Percentiles rank a stretch among this genome's conserved stretches.
Conservation (phyloP, 2,113 vertebrate genomes). For the Arothron firmamentum region DNA sequence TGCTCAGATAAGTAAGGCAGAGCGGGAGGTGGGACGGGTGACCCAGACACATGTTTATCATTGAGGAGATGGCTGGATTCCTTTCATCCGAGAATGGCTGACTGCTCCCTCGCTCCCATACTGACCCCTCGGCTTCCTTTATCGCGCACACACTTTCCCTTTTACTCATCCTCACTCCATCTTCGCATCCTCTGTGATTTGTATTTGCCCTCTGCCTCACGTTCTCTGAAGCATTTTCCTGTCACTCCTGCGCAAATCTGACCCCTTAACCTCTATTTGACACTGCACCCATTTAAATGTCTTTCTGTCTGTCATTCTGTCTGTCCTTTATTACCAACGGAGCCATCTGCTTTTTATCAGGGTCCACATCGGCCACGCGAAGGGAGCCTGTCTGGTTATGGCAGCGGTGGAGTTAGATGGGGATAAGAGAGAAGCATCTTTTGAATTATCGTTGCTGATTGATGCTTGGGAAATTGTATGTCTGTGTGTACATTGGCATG, state of each 20-base stretch:
- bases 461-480: slow-evolving; percentile 12
- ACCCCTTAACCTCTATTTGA: slow-evolving; percentile 63
- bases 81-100: slow-evolving; percentile 84
- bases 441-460: slow-evolving; percentile 44
- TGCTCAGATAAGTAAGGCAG: slow-evolving; percentile 43
- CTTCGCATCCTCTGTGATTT: not conserved
- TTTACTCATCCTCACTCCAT: not conserved
- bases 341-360: slow-evolving; percentile 70
- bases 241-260: slow-evolving; percentile 23
- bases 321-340: slow-evolving; percentile 27
- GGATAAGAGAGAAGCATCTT: slow-evolving; percentile 17
- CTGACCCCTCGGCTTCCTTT: slow-evolving; percentile 79
- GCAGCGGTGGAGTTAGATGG: slow-evolving; percentile 26
- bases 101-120: slow-evolving; percentile 78
- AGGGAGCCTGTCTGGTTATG: slow-evolving; percentile 33
- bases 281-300: slow-evolving; percentile 41
- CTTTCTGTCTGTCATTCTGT: slow-evolving; percentile 24
- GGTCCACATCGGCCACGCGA: slow-evolving; percentile 17
- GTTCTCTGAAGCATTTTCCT: slow-evolving; percentile 19
- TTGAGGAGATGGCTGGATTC: slow-evolving; percentile 76
- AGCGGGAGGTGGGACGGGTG: slow-evolving; percentile 73
- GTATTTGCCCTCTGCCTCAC: slow-evolving; percentile 23
- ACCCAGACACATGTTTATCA: slow-evolving; percentile 93
- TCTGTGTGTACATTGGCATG: slow-evolving; percentile 12
- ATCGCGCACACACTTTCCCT: slow-evolving; percentile 24